Base-by-base conservation (phyloP, 2,113 vertebrate genomes). In the Mormyrus iriodes region DNA sequence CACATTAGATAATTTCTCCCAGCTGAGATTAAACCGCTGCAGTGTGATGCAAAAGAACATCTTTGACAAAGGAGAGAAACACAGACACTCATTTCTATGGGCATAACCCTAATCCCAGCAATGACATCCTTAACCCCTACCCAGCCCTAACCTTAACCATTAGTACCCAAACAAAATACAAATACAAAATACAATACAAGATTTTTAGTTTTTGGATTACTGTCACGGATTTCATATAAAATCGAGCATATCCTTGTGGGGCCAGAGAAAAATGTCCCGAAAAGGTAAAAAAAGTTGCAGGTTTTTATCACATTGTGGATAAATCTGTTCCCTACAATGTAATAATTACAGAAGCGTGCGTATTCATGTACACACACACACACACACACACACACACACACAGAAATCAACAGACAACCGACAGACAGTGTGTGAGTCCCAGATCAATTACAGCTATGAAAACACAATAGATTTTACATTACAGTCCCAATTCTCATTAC, bases 361-460 rank as follows among this genome's bases (percentile, higher is more conserved):
- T 8, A 58, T 0, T 2, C 55, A 2, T 7, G 17, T 31, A 39
- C 31, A 17, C 10, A 46, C 19, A 35, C 9, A 9, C n/a, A 35
- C 48, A 61, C 24, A 86, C 44, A 85, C 19, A 52, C 13, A 73
- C 69, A 76, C 4, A 46, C 7, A 35, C 10, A 21, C n/a, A 35
- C 31, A 61, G 61, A 61, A 48, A 61, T 83, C 86, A 58, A 51
- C 89, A 87, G 89, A 90, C 86, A 90, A 79, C 65, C 65, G 52
- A 58, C 85, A 76, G 89, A 89, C 65, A 86, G 46, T 76, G 42
- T 35, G 49, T 24, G 5, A 76, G 61, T 85, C 65, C 46, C 65
- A 86, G 89, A 90, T 90, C 89, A 90, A 90, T 90, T 88, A 83
- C 86, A 90, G 87, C 89, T 88, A 90, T 90, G 89, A 90, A 88